These are phyloP conservation scores for Cephus runcator DNA, from an alignment of 2,888 invertebrate species.

Conservation along the genomic window DNA sequence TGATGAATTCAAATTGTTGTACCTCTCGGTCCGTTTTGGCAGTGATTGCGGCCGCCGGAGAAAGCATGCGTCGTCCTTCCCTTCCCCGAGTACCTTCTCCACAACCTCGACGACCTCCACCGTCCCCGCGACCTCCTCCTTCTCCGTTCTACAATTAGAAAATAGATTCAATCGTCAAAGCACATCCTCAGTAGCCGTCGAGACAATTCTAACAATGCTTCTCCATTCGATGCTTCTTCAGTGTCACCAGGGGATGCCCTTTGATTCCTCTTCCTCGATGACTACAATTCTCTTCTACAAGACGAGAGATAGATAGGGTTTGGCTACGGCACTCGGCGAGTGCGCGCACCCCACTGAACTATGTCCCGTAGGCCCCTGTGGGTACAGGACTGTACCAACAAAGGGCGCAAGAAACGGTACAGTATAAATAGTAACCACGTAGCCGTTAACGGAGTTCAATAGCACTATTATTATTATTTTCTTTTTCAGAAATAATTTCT, in stretches of 20 bases:
- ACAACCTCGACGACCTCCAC: conserved; percentile 70
- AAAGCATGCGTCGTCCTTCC: conserved; percentile 35
- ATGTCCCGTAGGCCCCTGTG: conserved; percentile 37
- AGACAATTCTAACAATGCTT: neutral
- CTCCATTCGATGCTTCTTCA: neutral
- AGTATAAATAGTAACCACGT: neutral
- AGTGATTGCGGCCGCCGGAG: conserved; percentile 29
- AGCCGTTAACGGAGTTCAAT: neutral
- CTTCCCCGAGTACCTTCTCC: conserved; percentile 48
- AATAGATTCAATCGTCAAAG: conserved; percentile 1
- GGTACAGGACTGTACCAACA: conserved; percentile 38
- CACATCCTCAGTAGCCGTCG: neutral
- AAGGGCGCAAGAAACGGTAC: conserved; percentile 8
- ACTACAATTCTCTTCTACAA: neutral
- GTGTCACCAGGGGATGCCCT: neutral
- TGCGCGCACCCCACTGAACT: conserved; percentile 54
- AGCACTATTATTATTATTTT: neutral
- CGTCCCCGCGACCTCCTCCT: conserved; percentile 68
- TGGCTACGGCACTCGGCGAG: conserved; percentile 44
- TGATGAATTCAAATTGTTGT: conserved; percentile 37
- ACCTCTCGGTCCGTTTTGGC: conserved; percentile 34
- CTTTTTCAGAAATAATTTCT: neutral
- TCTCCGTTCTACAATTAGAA: conserved; percentile 60
- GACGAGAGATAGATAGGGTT: conserved; percentile 28
- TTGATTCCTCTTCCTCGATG: neutral